Evolutionary conservation across 2,888 invertebrate species (phyloP).

Genomic region (Nemoura dubitans): DNA sequence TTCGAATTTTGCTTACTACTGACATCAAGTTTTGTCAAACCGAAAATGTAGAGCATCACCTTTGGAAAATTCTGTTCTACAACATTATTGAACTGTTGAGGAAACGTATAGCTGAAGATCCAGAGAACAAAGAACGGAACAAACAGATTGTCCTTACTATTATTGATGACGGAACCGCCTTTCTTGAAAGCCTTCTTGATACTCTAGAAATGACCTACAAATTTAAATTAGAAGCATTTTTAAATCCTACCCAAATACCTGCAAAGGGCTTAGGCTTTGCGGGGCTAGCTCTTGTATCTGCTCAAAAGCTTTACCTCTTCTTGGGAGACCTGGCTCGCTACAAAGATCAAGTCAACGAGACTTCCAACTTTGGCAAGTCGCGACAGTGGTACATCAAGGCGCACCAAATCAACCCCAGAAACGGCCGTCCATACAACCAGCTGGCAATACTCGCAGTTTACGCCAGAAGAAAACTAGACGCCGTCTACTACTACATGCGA

Average conservation of each 20-base stretch:
- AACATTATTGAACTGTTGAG: constrained; percentile 85
- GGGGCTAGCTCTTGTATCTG: constrained; percentile 81
- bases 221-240: constrained; percentile 67
- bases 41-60: constrained; percentile 87
- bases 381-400: constrained; percentile 92
- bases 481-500: constrained; percentile 96
- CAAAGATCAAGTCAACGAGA: constrained; percentile 83
- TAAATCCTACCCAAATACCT: constrained; percentile 63
- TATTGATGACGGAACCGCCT: constrained; percentile 82
- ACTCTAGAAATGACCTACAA: constrained; percentile 78
- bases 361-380: constrained; percentile 81
- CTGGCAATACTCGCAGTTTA: constrained; percentile 88
- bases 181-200: constrained; percentile 79
- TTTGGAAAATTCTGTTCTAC: constrained; percentile 92
- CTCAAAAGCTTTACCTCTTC: constrained; percentile 87
- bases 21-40: constrained; percentile 88
- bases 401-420: constrained; percentile 91
- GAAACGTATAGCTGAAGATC: constrained; percentile 70
- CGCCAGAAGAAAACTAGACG: constrained; percentile 88
- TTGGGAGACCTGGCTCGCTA: constrained; percentile 94
- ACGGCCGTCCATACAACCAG: constrained; percentile 95
- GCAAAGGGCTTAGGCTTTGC: constrained; percentile 73
- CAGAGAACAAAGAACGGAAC: constrained; percentile 70
- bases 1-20: constrained; percentile 73
- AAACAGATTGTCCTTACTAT: constrained; percentile 72